Base-by-base conservation (phyloP, 2,113 vertebrate genomes). In the Oxyura jamaicensis region DNA sequence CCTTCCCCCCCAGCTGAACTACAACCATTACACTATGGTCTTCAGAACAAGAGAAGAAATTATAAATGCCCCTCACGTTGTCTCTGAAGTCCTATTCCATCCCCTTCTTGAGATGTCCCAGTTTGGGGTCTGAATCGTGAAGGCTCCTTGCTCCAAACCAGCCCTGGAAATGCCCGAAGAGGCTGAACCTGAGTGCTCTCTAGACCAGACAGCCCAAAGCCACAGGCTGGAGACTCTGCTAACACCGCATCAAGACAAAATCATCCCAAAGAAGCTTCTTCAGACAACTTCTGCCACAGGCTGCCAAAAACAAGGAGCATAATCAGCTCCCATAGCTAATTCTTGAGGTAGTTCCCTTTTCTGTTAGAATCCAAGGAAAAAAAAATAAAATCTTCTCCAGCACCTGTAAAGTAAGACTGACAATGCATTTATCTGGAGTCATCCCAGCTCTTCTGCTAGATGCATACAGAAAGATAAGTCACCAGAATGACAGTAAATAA, bases 251-350 rank as follows among this genome's bases (percentile, higher is more conserved):
- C 31, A n/a, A 42, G 22, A 28, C 31, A n/a, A 42, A 42, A 58
- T 33, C 22, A 59, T 44, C 22, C 41, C 77, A 26, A 35, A 91
- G 39, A 75, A 86, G 52, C 39, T 19, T 55, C 48, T 71, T 46
- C 33, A 41, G 67, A 44, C 46, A 25, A 22, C 48, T 6, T 19
- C 0, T 31, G 66, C 68, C 73, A 52, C 0, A 0, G 41, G 41
- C 58, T 83, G 56, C 41, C 41, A 76, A 26, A 71, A 76, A 39
- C 25, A 52, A 41, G 55, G 19, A 83, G 7, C 36, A 31, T 1
- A 0, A 58, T 41, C 58, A 67, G 63, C 53, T 52, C 73, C 25
- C 58, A 35, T 22, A 50, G 41, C 21, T 11, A 35, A 39, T 46
- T 71, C 42, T 53, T 0, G 3, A 35, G 39, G 52, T 68, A 2